Base-by-base conservation (phyloP, 1,140 invertebrate genomes). In the Dufourea novaeangliae region DNA sequence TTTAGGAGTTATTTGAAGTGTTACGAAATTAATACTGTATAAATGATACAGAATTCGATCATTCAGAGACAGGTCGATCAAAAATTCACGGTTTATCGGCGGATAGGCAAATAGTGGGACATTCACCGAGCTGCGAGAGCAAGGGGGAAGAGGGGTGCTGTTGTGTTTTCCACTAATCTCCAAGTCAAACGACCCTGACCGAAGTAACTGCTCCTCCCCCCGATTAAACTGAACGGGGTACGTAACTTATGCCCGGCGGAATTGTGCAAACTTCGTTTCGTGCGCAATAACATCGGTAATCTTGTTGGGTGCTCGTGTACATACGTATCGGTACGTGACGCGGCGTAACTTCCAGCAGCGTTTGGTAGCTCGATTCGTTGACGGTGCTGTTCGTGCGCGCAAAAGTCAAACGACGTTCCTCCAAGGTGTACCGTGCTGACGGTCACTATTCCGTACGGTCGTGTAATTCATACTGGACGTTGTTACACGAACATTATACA, bases 211-310 rank as follows among this genome's bases (percentile, higher is more conserved):
- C 22, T n/a, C 20, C n/a, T n/a, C n/a, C n/a, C n/a, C 29, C 25
- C 79, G 46, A 59, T 67, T 64, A 63, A 41, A 75, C 63, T 32
- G 66, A 68, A 69, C 39, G 57, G 46, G 46, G n/a, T 1, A 17
- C 27, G 17, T 44, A 39, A 27, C 29, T n/a, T 59, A 52, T 68
- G 67, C 57, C 72, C 32, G 54, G 8, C 34, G 56, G 41, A 80
- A 81, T 80, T 14, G 71, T 39, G 52, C 71, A 70, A 82, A 82
- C 63, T 81, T 81, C n/a, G 64, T 64, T n/a, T 29, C 52, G 44
- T 37, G 52, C 29, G 54, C 52, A 69, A 69, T 59, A 76, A 64
- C 64, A 52, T 59, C 32, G 70, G 41, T 83, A 78, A 78, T 78
- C 71, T 85, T 54, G 44, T 71, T 20, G 72, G 25, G 4, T 50